Conservation (phyloP, 2,888 invertebrate species). For the Drosophila paucipuncta region DNA sequence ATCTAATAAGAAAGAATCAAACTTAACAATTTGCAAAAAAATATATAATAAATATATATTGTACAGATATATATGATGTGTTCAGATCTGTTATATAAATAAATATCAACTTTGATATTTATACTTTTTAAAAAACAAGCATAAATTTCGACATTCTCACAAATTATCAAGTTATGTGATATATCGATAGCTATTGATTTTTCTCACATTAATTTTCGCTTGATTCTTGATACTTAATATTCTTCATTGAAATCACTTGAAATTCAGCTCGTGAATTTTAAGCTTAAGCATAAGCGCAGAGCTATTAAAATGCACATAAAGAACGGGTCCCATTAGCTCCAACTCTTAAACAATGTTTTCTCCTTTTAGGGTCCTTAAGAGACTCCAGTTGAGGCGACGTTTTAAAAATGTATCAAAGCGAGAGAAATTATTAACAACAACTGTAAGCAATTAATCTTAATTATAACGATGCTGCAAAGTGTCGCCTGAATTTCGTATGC, state of each 20-base stretch:
- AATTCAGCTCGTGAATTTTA: not conserved
- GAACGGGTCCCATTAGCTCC: not conserved
- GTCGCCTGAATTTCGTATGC: constrained; percentile 57
- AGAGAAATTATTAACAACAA: constrained; percentile 28
- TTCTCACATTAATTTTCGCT: not conserved
- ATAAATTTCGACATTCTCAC: not conserved
- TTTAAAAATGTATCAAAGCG: constrained; percentile 27
- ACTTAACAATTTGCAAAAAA: not conserved
- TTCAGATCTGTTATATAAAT: not conserved
- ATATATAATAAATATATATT: no score
- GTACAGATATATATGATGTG: no score
- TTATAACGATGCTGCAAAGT: constrained; percentile 51
- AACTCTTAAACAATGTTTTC: not conserved
- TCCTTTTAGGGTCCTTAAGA: not conserved
- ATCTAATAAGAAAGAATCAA: not conserved
- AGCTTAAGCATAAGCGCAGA: not conserved
- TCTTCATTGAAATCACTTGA: not conserved
- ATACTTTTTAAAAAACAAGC: not conserved
- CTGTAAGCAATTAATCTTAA: constrained; percentile 74
- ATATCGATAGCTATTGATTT: not conserved
- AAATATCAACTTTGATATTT: not conserved
- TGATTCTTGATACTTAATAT: not conserved
- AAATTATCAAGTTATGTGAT: not conserved
- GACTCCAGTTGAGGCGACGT: not conserved
- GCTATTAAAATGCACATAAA: constrained; percentile 1